Evolutionary conservation across 2,888 invertebrate genomes (phyloP), one percentile per base, ranked within the genome.

Genomic region (Dryobota labecula): DNA sequence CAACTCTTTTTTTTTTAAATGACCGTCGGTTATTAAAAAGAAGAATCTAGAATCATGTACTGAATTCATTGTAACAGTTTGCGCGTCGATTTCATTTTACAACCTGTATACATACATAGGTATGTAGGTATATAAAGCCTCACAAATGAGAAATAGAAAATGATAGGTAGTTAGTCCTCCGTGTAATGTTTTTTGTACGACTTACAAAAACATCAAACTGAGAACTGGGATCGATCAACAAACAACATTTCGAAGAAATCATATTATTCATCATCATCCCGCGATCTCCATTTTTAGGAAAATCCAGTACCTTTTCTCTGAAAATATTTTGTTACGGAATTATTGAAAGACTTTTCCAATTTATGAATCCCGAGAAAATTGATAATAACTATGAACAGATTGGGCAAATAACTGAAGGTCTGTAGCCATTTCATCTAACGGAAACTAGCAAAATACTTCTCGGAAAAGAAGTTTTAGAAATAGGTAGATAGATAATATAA

Each of bases 311-410:
- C 49, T 36, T 54, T 45, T 8, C 49, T 30, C 13, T 43, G 15
- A 45, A 15, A 65, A 74, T 63, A 54, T 57, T 51, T 49, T 1
- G 36, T 15, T 43, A 56, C 18, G 4, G n/a, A 45, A 67, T 51
- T 58, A 76, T 68, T 68, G 27, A 57, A 43, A 57, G 15, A 49
- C 3, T 49, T 41, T 56, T 73, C 27, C 38, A 47, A 33, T 54
- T 33, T 63, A 24, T 38, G 18, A 54, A 45, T 41, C 1, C 15
- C 2, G 6, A 24, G 41, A 54, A 27, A 56, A 72, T 47, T 30
- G 2, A 30, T 49, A 36, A 33, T 43, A 70, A 8, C 24, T 38
- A 24, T 45, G 15, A 47, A 54, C 7, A n/a, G 30, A 51, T 24
- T 7, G 20, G 20, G 9, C 2, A 15, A 75, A 43, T 36, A 56